Percentiles rank a stretch among this genome's conserved stretches.
These are phyloP conservation scores for Anoncus sp. DNA, from an alignment of 2,888 invertebrate species.

Conservation along the genomic window DNA sequence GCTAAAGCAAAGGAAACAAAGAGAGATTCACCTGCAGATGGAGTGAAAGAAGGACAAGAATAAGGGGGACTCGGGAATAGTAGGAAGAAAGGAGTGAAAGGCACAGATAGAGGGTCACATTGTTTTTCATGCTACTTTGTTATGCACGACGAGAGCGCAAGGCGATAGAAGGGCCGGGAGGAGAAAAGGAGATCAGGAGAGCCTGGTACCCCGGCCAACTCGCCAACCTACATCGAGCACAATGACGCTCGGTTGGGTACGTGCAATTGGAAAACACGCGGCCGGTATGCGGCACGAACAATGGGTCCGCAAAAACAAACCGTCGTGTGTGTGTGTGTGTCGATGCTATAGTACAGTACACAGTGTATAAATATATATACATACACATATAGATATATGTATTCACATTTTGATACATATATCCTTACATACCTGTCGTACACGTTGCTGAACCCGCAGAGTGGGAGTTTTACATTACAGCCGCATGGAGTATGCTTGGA, in stretches of 20 bases:
- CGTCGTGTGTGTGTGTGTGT: slow-evolving; percentile 37
- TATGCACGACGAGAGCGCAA: slow-evolving; percentile 69
- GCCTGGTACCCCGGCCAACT: slow-evolving; percentile 68
- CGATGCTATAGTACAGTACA: slow-evolving; percentile 15
- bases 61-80: slow-evolving; percentile 2
- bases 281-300: slow-evolving; percentile 63
- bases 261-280: slow-evolving; percentile 73
- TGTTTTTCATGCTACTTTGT: slow-evolving; percentile 77
- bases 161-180: slow-evolving; percentile 56
- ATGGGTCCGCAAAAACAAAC: slow-evolving; percentile 60
- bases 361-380: slow-evolving; percentile 33
- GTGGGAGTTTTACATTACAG: slow-evolving; percentile 50
- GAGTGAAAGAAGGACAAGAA: slow-evolving; percentile 10
- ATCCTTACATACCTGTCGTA: slow-evolving; percentile 11
- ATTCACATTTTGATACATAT: neutral
- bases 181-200: slow-evolving; percentile 2
- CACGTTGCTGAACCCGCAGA: slow-evolving; percentile 35
- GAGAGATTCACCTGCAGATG: neutral
- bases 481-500: neutral
- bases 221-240: slow-evolving; percentile 78
- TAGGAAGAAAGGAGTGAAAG: slow-evolving; percentile 36
- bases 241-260: slow-evolving; percentile 72
- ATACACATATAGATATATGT: no score
- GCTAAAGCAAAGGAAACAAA: neutral
- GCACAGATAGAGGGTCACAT: slow-evolving; percentile 65